Evolutionary conservation across 1,140 invertebrate species (phyloP).

Genomic region (Archegozetes longisetosus): DNA sequence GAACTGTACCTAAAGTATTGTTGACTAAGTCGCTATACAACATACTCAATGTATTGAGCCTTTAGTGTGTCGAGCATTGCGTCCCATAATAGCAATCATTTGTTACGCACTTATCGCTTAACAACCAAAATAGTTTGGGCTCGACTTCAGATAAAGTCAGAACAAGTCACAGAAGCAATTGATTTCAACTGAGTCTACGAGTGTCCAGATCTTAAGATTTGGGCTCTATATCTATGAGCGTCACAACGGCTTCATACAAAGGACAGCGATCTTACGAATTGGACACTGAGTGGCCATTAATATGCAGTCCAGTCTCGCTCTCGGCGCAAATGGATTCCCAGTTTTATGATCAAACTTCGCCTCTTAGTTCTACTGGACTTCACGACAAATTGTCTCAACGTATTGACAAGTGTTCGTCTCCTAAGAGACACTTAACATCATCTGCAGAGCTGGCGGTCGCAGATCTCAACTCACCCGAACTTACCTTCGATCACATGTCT

Average conservation of each 20-base stretch:
- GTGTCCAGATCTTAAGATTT: slow-evolving; percentile 5
- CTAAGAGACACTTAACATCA: neutral
- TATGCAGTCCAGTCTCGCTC: slow-evolving; percentile 13
- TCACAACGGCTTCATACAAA: slow-evolving; percentile 20
- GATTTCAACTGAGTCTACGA: too few relatives aligned
- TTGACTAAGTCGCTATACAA: too few relatives aligned
- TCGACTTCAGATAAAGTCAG: too few relatives aligned
- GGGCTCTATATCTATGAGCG: neutral
- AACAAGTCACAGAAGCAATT: too few relatives aligned
- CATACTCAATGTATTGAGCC: neutral
- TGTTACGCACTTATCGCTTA: too few relatives aligned
- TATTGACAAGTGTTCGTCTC: neutral
- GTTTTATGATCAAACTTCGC: slow-evolving; percentile 8
- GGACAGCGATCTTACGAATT: slow-evolving; percentile 9
- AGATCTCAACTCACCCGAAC: slow-evolving; percentile 21
- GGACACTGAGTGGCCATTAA: slow-evolving; percentile 15
- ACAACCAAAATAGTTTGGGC: too few relatives aligned
- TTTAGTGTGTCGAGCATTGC: neutral
- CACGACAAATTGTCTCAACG: neutral
- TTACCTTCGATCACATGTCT: slow-evolving; percentile 19
- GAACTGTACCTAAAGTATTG: too few relatives aligned
- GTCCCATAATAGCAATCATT: neutral
- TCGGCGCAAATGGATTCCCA: slow-evolving; percentile 12
- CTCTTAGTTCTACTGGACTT: neutral
- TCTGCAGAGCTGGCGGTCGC: slow-evolving; percentile 6